phyloP scores from a whole-genome alignment of 2,888 invertebrate species.

The Drosophila prolongata region DNA sequence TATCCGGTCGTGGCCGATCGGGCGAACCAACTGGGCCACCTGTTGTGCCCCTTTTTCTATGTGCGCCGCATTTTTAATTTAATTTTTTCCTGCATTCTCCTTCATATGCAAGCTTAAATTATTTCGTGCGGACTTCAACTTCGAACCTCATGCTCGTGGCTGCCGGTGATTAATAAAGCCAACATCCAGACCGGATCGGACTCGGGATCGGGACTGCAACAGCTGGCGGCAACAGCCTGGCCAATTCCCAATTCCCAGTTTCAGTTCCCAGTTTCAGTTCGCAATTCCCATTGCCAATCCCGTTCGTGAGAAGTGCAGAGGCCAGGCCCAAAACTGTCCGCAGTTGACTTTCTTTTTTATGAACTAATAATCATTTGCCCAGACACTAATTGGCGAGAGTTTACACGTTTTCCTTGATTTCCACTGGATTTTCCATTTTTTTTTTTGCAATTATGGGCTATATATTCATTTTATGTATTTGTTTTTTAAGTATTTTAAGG shows the following conservation, averaged over 20 bases:
- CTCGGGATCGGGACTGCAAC: slow-evolving; percentile 10
- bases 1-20: slow-evolving; percentile 13
- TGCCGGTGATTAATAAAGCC: slow-evolving; percentile 65
- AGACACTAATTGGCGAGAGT: neutral
- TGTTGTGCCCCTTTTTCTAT: slow-evolving; percentile 72
- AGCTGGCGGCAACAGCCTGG: slow-evolving; percentile 62
- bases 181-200: slow-evolving; percentile 8
- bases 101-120: slow-evolving; percentile 43
- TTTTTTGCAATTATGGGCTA: too few species aligned
- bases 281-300: slow-evolving; percentile 23
- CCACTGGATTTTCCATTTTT: neutral
- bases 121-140: slow-evolving; percentile 40
- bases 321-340: slow-evolving; percentile 4
- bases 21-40: slow-evolving; percentile 46
- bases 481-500: too few species aligned
- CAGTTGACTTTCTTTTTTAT: slow-evolving; percentile 24
- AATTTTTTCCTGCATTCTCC: slow-evolving; percentile 30
- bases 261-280: slow-evolving; percentile 25
- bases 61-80: slow-evolving; percentile 56
- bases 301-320: slow-evolving; percentile 23
- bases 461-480: too few species aligned
- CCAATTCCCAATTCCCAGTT: slow-evolving; percentile 22
- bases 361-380: slow-evolving; percentile 30
- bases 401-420: slow-evolving; percentile 1
- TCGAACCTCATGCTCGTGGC: slow-evolving; percentile 48